phyloP scores from a whole-genome alignment of 2,113 vertebrate species.

The Epinephelus cyanopodus region DNA sequence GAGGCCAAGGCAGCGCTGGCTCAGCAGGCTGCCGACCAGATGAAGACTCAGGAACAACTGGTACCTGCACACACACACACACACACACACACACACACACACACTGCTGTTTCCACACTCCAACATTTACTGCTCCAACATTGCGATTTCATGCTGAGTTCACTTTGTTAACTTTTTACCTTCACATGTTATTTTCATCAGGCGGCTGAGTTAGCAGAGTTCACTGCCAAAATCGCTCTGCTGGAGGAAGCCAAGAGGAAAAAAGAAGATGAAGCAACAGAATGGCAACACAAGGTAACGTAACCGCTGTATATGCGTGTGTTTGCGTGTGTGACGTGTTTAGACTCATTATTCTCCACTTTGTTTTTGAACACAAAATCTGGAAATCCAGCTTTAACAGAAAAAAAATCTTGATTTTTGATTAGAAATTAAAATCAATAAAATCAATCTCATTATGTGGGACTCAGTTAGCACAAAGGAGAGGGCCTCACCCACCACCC shows the following conservation, averaged over 20 bases:
- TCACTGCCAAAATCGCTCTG: constrained; percentile 96
- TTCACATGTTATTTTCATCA: constrained; percentile 56
- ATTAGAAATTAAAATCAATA: not conserved
- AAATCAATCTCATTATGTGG: no score
- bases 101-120: not conserved
- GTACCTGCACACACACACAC: constrained; percentile 69
- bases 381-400: no score
- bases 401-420: no score
- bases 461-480: no score
- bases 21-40: constrained; percentile 95
- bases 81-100: not conserved
- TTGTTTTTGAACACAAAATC: not conserved
- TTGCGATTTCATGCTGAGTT: not conserved
- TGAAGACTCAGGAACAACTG: constrained; percentile 98
- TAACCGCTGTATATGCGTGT: not conserved
- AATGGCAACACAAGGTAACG: constrained; percentile 98
- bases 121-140: not conserved
- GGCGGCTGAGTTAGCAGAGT: constrained; percentile 97
- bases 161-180: not conserved
- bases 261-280: constrained; percentile 94
- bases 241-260: constrained; percentile 97
- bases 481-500: no score
- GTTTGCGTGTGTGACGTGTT: not conserved
- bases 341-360: not conserved
- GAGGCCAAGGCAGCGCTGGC: constrained; percentile 93